phyloP scores from a whole-genome alignment of 2,797 vertebrate genomes.

The Vireo griseus region DNA sequence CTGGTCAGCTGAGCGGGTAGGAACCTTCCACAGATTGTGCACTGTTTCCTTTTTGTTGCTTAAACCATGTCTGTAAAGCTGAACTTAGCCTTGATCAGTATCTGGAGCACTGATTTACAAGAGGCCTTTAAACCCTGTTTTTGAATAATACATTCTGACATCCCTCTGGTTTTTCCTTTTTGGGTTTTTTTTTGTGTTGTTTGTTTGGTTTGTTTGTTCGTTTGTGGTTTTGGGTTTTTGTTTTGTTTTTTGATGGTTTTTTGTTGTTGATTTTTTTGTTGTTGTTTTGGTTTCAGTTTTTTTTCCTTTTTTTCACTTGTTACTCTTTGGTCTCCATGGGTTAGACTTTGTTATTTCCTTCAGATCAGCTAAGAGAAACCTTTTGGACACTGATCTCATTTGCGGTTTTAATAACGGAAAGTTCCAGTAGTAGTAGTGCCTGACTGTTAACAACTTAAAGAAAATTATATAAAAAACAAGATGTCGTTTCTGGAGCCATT shows the following conservation, averaged over 20 bases:
- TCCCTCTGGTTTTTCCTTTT: neutral
- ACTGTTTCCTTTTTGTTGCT: neutral
- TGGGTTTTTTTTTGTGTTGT: too few relatives aligned
- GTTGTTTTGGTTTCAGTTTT: too few relatives aligned
- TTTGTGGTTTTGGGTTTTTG: neutral
- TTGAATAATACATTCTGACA: neutral
- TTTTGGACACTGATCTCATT: slow-evolving; percentile 68
- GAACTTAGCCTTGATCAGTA: neutral
- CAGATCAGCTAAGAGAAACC: slow-evolving; percentile 58
- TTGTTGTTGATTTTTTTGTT: too few relatives aligned
- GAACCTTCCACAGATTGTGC: neutral
- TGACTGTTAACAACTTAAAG: slow-evolving; percentile 73
- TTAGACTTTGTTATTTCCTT: slow-evolving; percentile 40
- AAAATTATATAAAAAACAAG: slow-evolving; percentile 71
- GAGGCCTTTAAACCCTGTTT: neutral
- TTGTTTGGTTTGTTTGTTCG: too few relatives aligned
- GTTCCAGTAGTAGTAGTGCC: slow-evolving; percentile 81
- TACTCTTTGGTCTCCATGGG: neutral
- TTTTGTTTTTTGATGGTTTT: neutral
- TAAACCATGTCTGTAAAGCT: neutral
- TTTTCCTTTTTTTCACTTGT: neutral
- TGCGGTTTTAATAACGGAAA: slow-evolving; percentile 83
- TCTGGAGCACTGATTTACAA: neutral
- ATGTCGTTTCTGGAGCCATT: slow-evolving; percentile 69
- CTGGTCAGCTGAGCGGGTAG: neutral